phyloP scores from a whole-genome alignment of 2,888 invertebrate genomes.

The Reticulitermes lucifugus region DNA sequence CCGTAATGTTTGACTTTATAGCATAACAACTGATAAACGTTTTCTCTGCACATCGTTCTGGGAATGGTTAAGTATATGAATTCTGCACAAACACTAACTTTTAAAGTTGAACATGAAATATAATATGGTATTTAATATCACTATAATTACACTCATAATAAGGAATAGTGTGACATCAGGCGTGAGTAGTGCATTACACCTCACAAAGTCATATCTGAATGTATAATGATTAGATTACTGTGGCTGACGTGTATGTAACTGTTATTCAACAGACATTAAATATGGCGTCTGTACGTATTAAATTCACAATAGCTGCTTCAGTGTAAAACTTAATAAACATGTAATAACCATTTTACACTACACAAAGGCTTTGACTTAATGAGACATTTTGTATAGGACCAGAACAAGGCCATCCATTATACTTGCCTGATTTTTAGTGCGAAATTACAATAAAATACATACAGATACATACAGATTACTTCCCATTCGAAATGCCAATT shows the following conservation, averaged over 20 bases:
- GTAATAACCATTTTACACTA: conserved; percentile 10
- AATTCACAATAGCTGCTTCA: not conserved
- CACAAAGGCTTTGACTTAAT: not conserved
- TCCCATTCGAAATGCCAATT: too few relatives aligned
- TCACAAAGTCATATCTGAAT: not conserved
- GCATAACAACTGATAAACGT: not conserved
- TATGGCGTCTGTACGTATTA: not conserved
- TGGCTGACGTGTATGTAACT: not conserved
- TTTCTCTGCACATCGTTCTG: not conserved
- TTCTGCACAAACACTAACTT: not conserved
- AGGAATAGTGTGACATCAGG: not conserved
- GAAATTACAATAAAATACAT: too few relatives aligned
- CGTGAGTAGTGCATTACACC: not conserved
- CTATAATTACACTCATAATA: conserved; percentile 6
- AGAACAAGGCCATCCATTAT: not conserved
- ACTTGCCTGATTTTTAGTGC: too few relatives aligned
- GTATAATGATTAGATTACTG: not conserved
- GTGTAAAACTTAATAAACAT: not conserved
- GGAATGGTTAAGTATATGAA: not conserved
- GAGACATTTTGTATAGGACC: not conserved
- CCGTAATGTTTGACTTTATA: not conserved
- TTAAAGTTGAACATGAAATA: not conserved
- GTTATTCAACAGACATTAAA: not conserved
- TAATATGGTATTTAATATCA: not conserved
- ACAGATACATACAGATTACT: too few relatives aligned